These are phyloP conservation scores for Mya arenaria DNA, from an alignment of 1,140 invertebrate genomes.

Conservation along the genomic window DNA sequence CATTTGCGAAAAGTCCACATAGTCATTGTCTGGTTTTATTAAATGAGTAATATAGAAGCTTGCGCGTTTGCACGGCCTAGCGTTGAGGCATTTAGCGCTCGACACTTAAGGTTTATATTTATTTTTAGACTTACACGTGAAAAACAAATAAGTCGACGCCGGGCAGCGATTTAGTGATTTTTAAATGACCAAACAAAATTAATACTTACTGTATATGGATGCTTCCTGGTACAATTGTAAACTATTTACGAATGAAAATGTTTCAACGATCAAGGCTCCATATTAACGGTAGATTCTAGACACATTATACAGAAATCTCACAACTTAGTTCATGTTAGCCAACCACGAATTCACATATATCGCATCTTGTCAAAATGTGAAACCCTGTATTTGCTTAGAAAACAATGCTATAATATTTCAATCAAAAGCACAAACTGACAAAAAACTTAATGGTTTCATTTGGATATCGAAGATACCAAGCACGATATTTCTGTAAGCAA, in stretches of 20 bases:
- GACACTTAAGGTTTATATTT: not conserved
- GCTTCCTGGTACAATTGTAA: too few relatives aligned
- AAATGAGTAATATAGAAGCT: not conserved
- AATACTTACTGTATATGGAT: not conserved
- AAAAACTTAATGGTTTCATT: not conserved
- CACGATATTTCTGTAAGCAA: too few relatives aligned
- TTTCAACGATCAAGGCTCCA: not conserved
- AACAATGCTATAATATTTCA: too few relatives aligned
- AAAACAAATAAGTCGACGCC: not conserved
- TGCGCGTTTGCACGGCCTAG: not conserved
- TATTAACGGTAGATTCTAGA: not conserved
- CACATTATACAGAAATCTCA: not conserved
- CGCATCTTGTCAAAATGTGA: not conserved
- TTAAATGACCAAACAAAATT: not conserved
- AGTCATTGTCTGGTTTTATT: not conserved
- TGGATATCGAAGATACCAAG: not conserved
- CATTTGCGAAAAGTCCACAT: not conserved
- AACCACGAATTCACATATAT: not conserved
- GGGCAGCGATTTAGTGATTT: not conserved
- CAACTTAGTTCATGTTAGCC: not conserved
- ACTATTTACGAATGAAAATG: not conserved
- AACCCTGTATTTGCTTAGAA: not conserved
- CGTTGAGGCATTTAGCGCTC: not conserved
- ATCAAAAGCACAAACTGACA: not conserved
- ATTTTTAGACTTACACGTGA: not conserved